phyloP scores from a whole-genome alignment of 2,888 invertebrate species.

The Tetropium fuscum region DNA sequence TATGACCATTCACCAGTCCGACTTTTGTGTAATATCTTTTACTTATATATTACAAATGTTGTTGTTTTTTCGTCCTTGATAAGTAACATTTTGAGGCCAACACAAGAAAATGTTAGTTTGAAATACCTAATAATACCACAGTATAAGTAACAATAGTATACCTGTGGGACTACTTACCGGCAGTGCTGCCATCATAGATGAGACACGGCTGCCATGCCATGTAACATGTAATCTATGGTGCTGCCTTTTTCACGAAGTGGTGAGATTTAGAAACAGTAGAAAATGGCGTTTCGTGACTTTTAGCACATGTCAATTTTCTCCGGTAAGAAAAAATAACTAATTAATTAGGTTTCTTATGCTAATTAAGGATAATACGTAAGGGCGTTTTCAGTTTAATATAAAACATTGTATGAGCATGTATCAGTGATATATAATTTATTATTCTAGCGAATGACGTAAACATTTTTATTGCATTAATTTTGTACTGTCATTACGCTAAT shows the following conservation, averaged over 20 bases:
- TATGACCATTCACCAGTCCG: too few species aligned
- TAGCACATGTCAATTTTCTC: conserved; percentile 64
- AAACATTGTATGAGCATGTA: conserved; percentile 3
- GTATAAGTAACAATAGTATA: too few species aligned
- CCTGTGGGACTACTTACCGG: too few species aligned
- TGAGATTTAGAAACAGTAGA: conserved; percentile 35
- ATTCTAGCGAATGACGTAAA: conserved; percentile 56
- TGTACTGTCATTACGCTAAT: conserved; percentile 43
- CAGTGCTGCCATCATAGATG: too few species aligned
- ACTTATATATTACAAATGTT: too few species aligned
- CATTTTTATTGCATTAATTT: conserved; percentile 49
- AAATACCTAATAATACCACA: too few species aligned
- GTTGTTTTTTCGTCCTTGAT: too few species aligned
- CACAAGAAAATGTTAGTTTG: too few species aligned
- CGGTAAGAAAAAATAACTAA: conserved; percentile 56
- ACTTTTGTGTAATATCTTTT: too few species aligned
- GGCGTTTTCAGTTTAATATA: conserved; percentile 11
- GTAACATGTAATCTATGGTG: conserved; percentile 7
- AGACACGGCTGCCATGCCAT: not conserved
- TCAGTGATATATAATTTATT: conserved; percentile 16
- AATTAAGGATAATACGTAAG: not conserved
- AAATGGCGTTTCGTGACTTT: conserved; percentile 63
- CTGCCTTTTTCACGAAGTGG: conserved; percentile 33
- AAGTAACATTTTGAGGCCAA: too few species aligned
- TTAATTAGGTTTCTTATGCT: conserved; percentile 3